These are phyloP conservation scores for Dicycla oo DNA, from an alignment of 2,888 invertebrate genomes.

Conservation along the genomic window DNA sequence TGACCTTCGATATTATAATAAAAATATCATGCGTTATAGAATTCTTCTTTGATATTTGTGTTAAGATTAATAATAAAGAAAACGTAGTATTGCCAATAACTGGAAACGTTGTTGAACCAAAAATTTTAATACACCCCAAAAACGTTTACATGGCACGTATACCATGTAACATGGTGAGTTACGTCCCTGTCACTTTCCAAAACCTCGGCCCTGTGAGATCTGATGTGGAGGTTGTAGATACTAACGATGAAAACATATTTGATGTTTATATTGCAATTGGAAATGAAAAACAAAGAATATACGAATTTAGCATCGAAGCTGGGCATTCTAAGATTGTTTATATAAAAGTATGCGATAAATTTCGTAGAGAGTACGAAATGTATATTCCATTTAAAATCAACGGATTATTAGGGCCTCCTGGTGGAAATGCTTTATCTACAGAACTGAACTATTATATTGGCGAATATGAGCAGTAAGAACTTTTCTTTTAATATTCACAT, in stretches of 20 bases:
- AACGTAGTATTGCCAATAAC: constrained; percentile 81
- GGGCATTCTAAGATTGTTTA: constrained; percentile 82
- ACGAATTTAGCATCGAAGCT: constrained; percentile 78
- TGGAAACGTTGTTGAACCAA: constrained; percentile 89
- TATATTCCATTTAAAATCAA: constrained; percentile 91
- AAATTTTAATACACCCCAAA: constrained; percentile 86
- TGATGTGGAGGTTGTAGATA: constrained; percentile 78
- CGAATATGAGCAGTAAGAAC: constrained; percentile 77
- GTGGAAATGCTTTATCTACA: constrained; percentile 74
- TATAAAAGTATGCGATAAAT: constrained; percentile 81
- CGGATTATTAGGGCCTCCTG: constrained; percentile 90
- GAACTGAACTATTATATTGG: constrained; percentile 81
- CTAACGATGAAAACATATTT: constrained; percentile 82
- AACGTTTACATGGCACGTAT: constrained; percentile 87
- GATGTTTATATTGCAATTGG: constrained; percentile 79
- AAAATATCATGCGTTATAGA: constrained; percentile 85
- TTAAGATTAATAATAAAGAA: constrained; percentile 87
- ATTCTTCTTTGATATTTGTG: constrained; percentile 79
- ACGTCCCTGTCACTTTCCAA: constrained; percentile 82
- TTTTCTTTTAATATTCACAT: neutral
- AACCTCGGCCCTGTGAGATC: constrained; percentile 77
- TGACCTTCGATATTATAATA: constrained; percentile 84
- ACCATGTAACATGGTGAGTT: constrained; percentile 82
- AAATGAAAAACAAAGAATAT: constrained; percentile 80
- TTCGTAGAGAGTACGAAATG: constrained; percentile 89